Conservation (phyloP, 2,797 vertebrate species). For the Pyrocephalus nanus region DNA sequence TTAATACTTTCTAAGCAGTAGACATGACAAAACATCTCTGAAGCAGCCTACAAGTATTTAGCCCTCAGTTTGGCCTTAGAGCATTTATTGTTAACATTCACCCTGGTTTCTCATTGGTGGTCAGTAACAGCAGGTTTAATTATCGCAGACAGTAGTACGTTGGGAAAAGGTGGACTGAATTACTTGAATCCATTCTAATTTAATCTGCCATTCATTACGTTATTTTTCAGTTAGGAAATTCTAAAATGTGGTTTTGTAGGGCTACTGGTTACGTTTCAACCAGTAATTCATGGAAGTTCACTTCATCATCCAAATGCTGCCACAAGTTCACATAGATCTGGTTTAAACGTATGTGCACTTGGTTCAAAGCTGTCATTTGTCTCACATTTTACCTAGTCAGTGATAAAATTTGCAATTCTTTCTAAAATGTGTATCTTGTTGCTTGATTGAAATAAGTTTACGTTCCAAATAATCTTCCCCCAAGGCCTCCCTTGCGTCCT, state of each 20-base stretch:
- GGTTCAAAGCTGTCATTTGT: neutral
- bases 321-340: fast-evolving
- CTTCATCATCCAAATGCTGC: neutral
- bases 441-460: neutral
- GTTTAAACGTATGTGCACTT: neutral
- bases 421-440: neutral
- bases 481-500: neutral
- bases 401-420: neutral
- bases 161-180: neutral
- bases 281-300: neutral
- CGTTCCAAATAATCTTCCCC: neutral
- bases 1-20: neutral
- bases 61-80: neutral
- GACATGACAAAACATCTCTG: neutral
- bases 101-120: neutral
- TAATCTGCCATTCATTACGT: neutral
- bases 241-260: neutral
- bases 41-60: neutral
- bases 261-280: neutral
- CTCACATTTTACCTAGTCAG: neutral
- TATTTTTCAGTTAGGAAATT: neutral
- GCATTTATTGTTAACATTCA: neutral
- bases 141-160: neutral
- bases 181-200: neutral
- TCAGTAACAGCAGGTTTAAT: neutral